Base-by-base conservation (phyloP, 2,888 invertebrate genomes). In the Agrilus biguttatus region DNA sequence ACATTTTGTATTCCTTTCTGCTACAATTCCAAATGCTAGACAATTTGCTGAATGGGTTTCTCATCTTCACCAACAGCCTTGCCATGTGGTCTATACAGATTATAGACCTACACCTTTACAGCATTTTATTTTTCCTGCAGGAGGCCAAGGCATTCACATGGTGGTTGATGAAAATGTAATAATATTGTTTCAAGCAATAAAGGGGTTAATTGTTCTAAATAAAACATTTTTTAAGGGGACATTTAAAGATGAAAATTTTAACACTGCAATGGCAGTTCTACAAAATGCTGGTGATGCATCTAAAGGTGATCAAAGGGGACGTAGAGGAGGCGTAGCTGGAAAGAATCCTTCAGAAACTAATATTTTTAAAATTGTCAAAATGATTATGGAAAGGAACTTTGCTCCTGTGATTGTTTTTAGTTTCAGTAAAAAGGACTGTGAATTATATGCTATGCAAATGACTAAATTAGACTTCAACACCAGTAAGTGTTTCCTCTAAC, bases 51-150 rank as follows among this genome's bases (percentile, higher is more conserved):
- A 91, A 66, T 91, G 90, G 90, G 87, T 91, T n/a, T 80, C 86
- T 41, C 85, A 92, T 60, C 72, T 97, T 36, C 96, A 97, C 66
- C 83, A 88, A 46, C 88, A 96, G 69, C 96, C 97, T 0, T 97
- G 97, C 58, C 97, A 99, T 64, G 97, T 99, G 33, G 93, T 99
- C 32, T 98, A 97, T 66, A 99, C 98, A 0, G 98, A 99, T 65
- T 97, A 83, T 63, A 71, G 98, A 34, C 98, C 98, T 2, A 95
- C 95, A 0, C 98, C 98, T 0, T 71, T 99, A 45, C 96, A 98
- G 64, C 98, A 99, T 70, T 98, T 95, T 61, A 83, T 99, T 47
- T 99, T 90, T 67, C 97, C 98, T 0, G 85, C 88, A 14, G 96
- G 97, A 2, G 95, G 95, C 0, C 91, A 90, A 63, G 89, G 89